These are phyloP conservation scores for Conopomorpha cramerella DNA, from an alignment of 1,140 invertebrate species.

Conservation along the genomic window DNA sequence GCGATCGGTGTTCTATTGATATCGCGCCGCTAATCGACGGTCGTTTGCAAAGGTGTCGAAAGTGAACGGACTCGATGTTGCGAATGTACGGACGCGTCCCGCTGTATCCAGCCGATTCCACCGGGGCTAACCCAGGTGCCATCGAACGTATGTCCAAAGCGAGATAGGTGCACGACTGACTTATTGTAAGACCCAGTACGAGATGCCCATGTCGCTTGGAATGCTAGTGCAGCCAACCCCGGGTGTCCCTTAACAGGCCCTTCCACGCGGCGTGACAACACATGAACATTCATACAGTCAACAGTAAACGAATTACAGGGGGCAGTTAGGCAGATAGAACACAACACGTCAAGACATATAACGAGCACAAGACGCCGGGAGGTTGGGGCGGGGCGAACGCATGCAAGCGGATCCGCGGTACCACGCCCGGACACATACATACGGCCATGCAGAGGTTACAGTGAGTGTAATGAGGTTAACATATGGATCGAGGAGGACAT, in stretches of 20 bases:
- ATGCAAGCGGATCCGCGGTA: slow-evolving; percentile 44
- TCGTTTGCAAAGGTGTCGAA: slow-evolving; percentile 24
- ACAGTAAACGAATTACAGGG: slow-evolving; percentile 22
- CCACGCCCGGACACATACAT: too few species aligned
- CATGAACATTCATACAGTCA: slow-evolving; percentile 38
- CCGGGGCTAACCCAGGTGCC: slow-evolving; percentile 16
- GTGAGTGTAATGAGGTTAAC: slow-evolving; percentile 42
- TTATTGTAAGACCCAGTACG: slow-evolving; percentile 16
- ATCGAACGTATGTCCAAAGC: slow-evolving; percentile 15
- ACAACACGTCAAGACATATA: slow-evolving; percentile 56
- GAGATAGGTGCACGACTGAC: slow-evolving; percentile 16
- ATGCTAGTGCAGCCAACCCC: slow-evolving; percentile 50
- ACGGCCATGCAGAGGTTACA: slow-evolving; percentile 54
- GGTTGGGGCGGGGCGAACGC: slow-evolving; percentile 25
- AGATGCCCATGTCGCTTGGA: slow-evolving; percentile 57
- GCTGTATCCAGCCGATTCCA: too few species aligned
- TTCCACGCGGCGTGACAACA: slow-evolving; percentile 12
- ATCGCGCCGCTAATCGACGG: slow-evolving; percentile 14
- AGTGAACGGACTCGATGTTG: too few species aligned
- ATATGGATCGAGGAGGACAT: slow-evolving; percentile 60
- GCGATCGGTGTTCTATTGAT: slow-evolving; percentile 45
- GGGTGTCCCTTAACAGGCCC: slow-evolving; percentile 26
- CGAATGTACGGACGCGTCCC: neutral
- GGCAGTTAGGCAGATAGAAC: slow-evolving; percentile 34
- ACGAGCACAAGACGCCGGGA: slow-evolving; percentile 46